These are phyloP conservation scores for Pomatostomus ruficeps DNA, from an alignment of 2,113 vertebrate genomes.

Conservation along the genomic window DNA sequence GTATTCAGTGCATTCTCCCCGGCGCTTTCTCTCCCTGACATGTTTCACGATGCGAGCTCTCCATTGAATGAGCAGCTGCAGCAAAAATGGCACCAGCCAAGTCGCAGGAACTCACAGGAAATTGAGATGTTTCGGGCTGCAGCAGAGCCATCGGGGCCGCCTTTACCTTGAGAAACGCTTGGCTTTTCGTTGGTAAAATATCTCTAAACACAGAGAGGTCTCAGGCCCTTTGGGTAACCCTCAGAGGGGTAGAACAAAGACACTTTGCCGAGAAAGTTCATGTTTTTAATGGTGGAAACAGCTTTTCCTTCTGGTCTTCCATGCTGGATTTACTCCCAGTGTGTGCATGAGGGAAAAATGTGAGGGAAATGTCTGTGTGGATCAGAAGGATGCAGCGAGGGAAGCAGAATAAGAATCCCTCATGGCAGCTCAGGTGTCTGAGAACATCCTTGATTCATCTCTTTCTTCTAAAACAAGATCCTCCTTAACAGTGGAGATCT, in stretches of 20 bases:
- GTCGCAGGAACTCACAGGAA: constrained; percentile 2
- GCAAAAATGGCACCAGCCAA: constrained; percentile 19
- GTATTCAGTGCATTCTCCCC: constrained; percentile 64
- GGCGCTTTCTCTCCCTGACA: constrained; percentile 22
- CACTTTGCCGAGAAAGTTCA: fast-evolving
- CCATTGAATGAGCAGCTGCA: constrained; percentile 69
- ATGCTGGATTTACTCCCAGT: not conserved
- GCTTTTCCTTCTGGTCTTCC: not conserved
- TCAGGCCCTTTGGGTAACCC: not conserved
- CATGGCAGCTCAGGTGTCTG: not conserved
- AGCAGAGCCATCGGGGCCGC: not conserved
- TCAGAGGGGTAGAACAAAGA: fast-evolving
- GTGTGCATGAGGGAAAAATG: not conserved
- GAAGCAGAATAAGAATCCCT: not conserved
- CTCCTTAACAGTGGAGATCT: not conserved
- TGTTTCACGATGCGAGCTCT: constrained; percentile 45
- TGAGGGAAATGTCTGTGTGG: not conserved
- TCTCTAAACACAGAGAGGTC: not conserved
- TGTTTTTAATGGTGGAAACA: not conserved
- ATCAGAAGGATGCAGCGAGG: not conserved
- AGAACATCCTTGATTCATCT: not conserved
- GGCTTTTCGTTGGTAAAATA: not conserved
- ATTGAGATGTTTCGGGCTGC: not conserved
- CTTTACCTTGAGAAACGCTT: not conserved
- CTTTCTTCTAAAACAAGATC: not conserved